Conservation (phyloP, 2,888 invertebrate genomes). For the Suillia variegata region DNA sequence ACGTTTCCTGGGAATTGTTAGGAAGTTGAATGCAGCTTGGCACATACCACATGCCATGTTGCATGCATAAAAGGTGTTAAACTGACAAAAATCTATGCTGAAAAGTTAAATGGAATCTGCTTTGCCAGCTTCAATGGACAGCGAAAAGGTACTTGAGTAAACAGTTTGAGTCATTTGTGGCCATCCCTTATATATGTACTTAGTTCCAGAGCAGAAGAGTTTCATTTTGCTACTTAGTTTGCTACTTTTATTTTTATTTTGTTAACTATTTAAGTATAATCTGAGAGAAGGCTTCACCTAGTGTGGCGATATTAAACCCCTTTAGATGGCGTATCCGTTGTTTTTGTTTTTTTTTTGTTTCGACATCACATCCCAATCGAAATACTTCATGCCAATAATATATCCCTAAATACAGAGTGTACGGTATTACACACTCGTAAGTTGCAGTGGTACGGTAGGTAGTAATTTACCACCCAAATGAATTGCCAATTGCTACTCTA, state of each 20-base stretch:
- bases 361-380: too few relatives aligned
- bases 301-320: background rate
- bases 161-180: background rate
- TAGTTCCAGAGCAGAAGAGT: too few relatives aligned
- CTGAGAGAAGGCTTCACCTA: too few relatives aligned
- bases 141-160: slow-evolving; percentile 1
- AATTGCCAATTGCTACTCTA: slow-evolving; percentile 26
- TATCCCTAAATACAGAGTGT: too few relatives aligned
- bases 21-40: too few relatives aligned
- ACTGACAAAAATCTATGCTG: slow-evolving; percentile 29
- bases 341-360: background rate
- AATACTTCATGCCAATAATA: background rate
- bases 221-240: background rate
- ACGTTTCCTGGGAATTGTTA: too few relatives aligned
- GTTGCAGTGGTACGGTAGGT: too few relatives aligned
- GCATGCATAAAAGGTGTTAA: slow-evolving; percentile 31
- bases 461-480: slow-evolving; percentile 22
- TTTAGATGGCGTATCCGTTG: too few relatives aligned
- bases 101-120: slow-evolving; percentile 17
- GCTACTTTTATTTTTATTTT: background rate
- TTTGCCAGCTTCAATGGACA: background rate
- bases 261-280: too few relatives aligned
- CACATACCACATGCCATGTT: too few relatives aligned
- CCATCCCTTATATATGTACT: background rate
- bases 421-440: too few relatives aligned